Evolutionary conservation across 2,888 invertebrate genomes (phyloP).

Genomic region (Pseudococcus longispinus): DNA sequence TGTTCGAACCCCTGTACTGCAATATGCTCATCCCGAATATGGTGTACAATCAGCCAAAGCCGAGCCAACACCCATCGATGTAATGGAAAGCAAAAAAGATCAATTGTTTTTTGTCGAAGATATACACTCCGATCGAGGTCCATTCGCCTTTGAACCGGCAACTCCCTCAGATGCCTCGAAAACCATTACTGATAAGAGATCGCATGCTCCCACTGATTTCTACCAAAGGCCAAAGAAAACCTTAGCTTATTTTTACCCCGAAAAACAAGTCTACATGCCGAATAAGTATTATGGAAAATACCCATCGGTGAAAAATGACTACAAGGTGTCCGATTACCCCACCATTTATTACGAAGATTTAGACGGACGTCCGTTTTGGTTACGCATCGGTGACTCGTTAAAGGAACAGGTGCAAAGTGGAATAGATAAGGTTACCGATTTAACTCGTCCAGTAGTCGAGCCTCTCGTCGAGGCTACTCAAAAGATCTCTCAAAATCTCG

Average conservation of each 20-base stretch:
- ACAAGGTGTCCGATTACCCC: constrained; percentile 46
- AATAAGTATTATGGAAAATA: constrained; percentile 46
- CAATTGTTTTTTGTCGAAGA: constrained; percentile 66
- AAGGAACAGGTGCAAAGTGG: constrained; percentile 76
- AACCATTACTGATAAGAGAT: constrained; percentile 34
- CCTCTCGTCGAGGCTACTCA: constrained; percentile 80
- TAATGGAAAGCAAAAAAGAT: constrained; percentile 58
- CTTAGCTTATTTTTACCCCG: constrained; percentile 58
- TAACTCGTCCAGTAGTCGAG: constrained; percentile 73
- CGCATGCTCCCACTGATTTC: constrained; percentile 1
- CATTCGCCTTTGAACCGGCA: constrained; percentile 65
- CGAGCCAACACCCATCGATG: constrained; percentile 51
- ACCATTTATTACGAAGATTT: constrained; percentile 57
- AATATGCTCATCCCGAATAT: constrained; percentile 81
- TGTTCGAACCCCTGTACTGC: constrained; percentile 76
- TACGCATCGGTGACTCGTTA: constrained; percentile 75
- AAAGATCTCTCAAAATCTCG: constrained; percentile 79
- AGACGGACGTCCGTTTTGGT: constrained; percentile 71
- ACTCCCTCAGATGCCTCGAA: constrained; percentile 57
- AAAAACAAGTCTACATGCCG: constrained; percentile 60
- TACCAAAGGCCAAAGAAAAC: constrained; percentile 59
- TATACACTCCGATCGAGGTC: constrained; percentile 69
- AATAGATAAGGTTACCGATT: constrained; percentile 73
- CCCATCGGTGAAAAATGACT: constrained; percentile 37
- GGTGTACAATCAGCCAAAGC: constrained; percentile 78